phyloP scores from a whole-genome alignment of 2,888 invertebrate species.

The Patella pellucida region DNA sequence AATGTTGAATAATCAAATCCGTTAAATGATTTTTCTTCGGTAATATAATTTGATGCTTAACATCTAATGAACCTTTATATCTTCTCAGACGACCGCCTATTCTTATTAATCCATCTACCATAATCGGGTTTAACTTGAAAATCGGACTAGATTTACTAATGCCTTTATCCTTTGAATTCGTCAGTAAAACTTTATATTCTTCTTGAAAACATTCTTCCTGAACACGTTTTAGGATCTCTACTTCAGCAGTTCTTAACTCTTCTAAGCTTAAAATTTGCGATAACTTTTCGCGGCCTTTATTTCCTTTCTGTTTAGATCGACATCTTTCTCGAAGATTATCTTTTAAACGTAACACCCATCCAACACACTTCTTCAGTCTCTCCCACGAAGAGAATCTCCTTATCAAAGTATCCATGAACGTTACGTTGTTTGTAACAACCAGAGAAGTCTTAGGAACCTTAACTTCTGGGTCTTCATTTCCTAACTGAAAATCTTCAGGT shows the following conservation, averaged over 20 bases:
- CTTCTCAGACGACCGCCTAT: slow-evolving; percentile 3
- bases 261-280: too few species aligned
- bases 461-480: background rate
- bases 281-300: too few species aligned
- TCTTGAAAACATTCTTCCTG: background rate
- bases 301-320: too few species aligned
- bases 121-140: background rate
- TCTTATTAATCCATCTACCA: background rate
- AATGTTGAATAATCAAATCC: background rate
- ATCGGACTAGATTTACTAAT: background rate
- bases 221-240: background rate
- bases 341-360: background rate
- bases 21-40: slow-evolving; percentile 13
- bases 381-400: slow-evolving; percentile 4
- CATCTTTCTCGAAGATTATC: too few species aligned
- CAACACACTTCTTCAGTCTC: slow-evolving; percentile 1
- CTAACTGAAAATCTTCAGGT: background rate
- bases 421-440: too few species aligned
- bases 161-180: background rate
- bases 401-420: background rate
- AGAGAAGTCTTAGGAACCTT: background rate
- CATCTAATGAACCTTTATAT: background rate
- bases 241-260: background rate
- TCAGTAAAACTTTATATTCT: too few species aligned
- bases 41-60: slow-evolving; percentile 17